Evolutionary conservation across 1,140 invertebrate species (phyloP), one percentile per base, ranked within the genome.

Genomic region (Tribolium castaneum): DNA sequence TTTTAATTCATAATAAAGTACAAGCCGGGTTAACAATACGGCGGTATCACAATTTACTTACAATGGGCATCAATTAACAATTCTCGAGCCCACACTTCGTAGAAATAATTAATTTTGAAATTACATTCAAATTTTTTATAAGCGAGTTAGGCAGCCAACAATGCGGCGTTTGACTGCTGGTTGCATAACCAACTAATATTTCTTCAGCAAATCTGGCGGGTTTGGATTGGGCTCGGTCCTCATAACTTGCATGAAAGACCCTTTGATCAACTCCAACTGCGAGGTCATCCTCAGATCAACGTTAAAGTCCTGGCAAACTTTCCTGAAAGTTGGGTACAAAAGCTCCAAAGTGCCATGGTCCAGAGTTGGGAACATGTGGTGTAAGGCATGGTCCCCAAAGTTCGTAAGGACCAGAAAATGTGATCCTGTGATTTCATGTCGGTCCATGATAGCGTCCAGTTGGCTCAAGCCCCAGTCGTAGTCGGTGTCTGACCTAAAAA

Each of bases 281-380:
- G 90, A 90, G 5, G 87, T 88, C 51, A 89, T 86, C 19, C 89
- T 86, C 25, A 90, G 87, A 0, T 90, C 87, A 0, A 91, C 87
- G 51, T 89, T 89, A 83, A 94, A 96, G 84, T 96, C 91, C 54
- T 91, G 84, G 73, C 93, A 92, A 0, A 92, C 93, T 81, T 94
- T 84, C 10, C 91, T 80, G 30, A 95, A 90, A 7, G 91, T 85
- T 0, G 92, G 90, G 80, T 92, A 89, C 7, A 95, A 87, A n/a
- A 90, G 85, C 1, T 89, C 87, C 14, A 96, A 85, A 59, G 92
- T 90, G 0, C 89, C 91, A 81, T 96, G 94, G 83, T 96, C 95
- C 10, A 96, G 82, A 0, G 94, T 94, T 0, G 95, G 95, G 80
- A 96, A 92, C 0, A 97, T 87, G 88, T 96, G 95, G 84, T 97